Evolutionary conservation across 1,140 invertebrate genomes (phyloP), one percentile per base, ranked within the genome.

Genomic region (Steinernema feltiae): DNA sequence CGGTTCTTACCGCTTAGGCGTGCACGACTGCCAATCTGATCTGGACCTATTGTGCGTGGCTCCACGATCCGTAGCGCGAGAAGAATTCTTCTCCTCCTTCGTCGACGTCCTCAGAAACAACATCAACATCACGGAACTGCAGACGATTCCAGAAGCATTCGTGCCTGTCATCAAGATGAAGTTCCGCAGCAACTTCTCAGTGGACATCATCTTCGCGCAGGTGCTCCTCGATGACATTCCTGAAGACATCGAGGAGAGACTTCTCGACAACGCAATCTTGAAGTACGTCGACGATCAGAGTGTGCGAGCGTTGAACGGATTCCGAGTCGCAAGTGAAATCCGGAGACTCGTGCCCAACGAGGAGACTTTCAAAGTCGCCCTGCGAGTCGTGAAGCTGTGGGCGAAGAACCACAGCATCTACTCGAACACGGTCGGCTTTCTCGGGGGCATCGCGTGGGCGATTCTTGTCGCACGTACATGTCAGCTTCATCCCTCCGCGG

Each of bases 141-240:
- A 92, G 90, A 91, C 94, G 0, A 95, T 99, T 12, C 95, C 98
- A 88, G 96, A 99, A 87, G 97, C 97, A 0, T 99, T 94, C 89
- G 97, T 99, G 73, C 97, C 97, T 24, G 94, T 99, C 1, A 98
- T 99, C 71, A 99, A 99, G 89, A 95, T 99, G 93, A 94, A 94
- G 85, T 98, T 98, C 88, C 93, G 97, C 89, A 94, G 94, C 29
- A 98, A 99, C 81, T 97, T 87, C 76, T n/a, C n/a, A n/a, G 81
- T 90, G 80, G 97, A 99, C 90, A 93, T 99, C 91, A 87, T 98
- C 70, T 99, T 99, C 89, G 95, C 96, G 0, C 90, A 93, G 76
- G 88, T 99, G 46, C 92, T 94, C 24, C 88, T 96, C 0, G 96
- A 96, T 86, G 93, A 95, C 88, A 94, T 99, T 87, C 92, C 93